Evolutionary conservation across 2,888 invertebrate species (phyloP).

Genomic region (Pseudococcus viburni): DNA sequence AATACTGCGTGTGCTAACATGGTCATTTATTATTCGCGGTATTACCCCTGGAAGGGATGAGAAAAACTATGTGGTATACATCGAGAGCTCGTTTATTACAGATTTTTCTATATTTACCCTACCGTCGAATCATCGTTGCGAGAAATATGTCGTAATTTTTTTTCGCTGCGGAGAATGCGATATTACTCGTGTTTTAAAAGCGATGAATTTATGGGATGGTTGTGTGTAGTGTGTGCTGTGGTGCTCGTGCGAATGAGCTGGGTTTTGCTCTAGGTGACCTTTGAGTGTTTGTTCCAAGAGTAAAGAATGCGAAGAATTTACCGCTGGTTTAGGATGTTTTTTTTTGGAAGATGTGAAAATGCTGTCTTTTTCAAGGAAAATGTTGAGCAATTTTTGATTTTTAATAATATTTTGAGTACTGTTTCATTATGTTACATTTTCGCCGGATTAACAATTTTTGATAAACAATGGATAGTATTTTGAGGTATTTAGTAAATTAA

Average conservation of each 20-base stretch:
- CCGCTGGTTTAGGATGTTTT: no score
- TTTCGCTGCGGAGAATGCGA: neutral
- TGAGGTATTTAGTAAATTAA: no score
- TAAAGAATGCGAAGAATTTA: no score
- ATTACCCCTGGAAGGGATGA: constrained; percentile 14
- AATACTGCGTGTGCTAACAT: constrained; percentile 7
- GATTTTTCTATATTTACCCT: constrained; percentile 1
- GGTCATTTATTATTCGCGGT: constrained; percentile 14
- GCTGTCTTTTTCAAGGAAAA: no score
- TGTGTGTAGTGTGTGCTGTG: neutral
- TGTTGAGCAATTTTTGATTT: no score
- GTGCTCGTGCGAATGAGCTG: neutral
- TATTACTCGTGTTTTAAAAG: neutral
- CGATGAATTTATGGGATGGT: neutral
- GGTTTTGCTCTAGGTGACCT: neutral
- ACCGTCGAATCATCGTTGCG: neutral
- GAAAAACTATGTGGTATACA: constrained; percentile 4
- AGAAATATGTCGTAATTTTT: neutral
- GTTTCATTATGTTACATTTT: no score
- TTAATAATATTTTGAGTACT: no score
- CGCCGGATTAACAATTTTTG: no score
- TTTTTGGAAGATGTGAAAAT: no score
- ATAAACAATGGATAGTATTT: no score
- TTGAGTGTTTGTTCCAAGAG: no score
- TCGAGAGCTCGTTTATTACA: constrained; percentile 14